Evolutionary conservation across 2,888 invertebrate genomes (phyloP).

Genomic region (Deladenus siricidicola): DNA sequence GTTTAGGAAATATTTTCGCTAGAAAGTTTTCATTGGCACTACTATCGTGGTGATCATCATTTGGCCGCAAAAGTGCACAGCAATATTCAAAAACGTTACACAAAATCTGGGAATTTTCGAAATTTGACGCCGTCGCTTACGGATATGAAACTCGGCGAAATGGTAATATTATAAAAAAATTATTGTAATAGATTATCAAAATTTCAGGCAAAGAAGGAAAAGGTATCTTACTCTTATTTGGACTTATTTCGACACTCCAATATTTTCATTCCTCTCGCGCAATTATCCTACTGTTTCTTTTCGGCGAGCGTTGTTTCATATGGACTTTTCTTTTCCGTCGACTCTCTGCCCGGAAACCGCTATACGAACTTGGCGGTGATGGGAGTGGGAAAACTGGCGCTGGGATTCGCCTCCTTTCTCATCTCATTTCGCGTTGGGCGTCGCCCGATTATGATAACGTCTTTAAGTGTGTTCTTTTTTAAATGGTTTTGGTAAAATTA

Average conservation of each 20-base stretch:
- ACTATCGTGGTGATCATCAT: slow-evolving; percentile 19
- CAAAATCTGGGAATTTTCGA: too few species aligned
- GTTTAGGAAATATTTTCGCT: slow-evolving; percentile 31
- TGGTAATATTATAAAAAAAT: too few species aligned
- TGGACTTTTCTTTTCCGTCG: slow-evolving; percentile 44
- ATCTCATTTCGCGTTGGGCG: slow-evolving; percentile 33
- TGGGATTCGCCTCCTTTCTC: slow-evolving; percentile 44
- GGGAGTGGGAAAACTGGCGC: slow-evolving; percentile 26
- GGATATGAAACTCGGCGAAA: too few species aligned
- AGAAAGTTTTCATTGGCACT: slow-evolving; percentile 45
- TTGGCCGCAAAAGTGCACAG: slow-evolving; percentile 23
- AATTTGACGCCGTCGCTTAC: too few species aligned
- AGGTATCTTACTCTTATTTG: slow-evolving; percentile 23
- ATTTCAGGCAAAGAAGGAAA: neutral
- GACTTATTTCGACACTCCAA: slow-evolving; percentile 26
- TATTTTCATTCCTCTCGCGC: slow-evolving; percentile 29
- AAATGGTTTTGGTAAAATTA: too few species aligned
- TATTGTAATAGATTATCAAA: too few species aligned
- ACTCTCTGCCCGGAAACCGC: slow-evolving; percentile 46
- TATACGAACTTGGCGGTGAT: slow-evolving; percentile 28
- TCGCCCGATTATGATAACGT: slow-evolving; percentile 35
- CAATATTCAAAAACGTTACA: slow-evolving; percentile 9
- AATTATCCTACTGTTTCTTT: slow-evolving; percentile 43
- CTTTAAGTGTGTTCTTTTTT: slow-evolving; percentile 27
- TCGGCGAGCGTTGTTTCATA: slow-evolving; percentile 37